Base-by-base conservation (phyloP, 2,888 invertebrate species). In the Leptopterna dolabrata region DNA sequence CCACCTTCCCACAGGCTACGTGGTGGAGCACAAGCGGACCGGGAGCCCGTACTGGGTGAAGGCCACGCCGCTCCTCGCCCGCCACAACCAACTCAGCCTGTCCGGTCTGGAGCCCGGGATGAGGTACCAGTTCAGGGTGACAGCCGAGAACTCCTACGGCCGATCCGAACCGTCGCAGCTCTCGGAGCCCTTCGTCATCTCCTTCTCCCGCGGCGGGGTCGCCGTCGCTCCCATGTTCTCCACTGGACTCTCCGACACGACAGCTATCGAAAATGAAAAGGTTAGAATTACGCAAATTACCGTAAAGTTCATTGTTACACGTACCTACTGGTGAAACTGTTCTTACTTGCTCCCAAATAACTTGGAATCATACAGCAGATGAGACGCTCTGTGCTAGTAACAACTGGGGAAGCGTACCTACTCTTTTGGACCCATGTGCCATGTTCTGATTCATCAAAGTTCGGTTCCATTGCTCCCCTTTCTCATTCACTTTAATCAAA, bases 131-230 rank as follows among this genome's bases (percentile, higher is more conserved):
- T 98, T 98, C 93, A 94, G 99, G 88, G 96, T 98, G 19, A 95
- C 96, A 87, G 98, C 99, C 0, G 95, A 98, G 91, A 99, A 99
- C 92, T 95, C 96, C 47, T 95, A 97, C 41, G 99, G 99, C 0
- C 93, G 95, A 88, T 97, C 97, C 0, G 95, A 95, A 89, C 95
- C 96, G 85, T 97, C 98, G 91, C 96, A 96, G 90, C 93, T 97
- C 30, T 97, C 97, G 9, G 97, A 97, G 91, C 95, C 97, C 0
- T 94, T 98, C 81, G 95, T 96, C 0, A 97, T 96, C n/a, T 95
- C 95, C 45, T 92, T 95, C 1, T 94, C 95, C 90, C 92, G 94
- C 89, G 88, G 90, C 30, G 94, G 95, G 45, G 95, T 95, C 24
- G 94, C 95, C 3, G 93, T 94, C 16, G 94, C 96, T n/a, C 97